Conservation (phyloP, 2,888 invertebrate genomes). For the Trichogramma dendrolimi region DNA sequence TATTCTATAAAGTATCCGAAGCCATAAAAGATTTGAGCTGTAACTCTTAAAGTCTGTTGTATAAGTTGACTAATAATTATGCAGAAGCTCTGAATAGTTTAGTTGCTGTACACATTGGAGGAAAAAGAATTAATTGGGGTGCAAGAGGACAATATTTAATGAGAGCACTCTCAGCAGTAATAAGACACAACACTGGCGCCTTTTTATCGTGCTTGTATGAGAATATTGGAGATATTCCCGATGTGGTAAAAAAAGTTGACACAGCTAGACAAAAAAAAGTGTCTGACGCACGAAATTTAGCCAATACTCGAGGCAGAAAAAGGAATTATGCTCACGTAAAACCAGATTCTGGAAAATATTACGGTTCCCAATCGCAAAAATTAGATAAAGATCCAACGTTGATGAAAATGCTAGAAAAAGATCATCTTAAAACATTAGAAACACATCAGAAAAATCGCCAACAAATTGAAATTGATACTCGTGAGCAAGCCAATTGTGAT, state of each 20-base stretch:
- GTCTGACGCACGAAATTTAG: too few species aligned
- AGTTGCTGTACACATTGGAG: slow-evolving; percentile 12
- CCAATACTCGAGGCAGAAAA: too few species aligned
- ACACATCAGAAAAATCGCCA: slow-evolving; percentile 17
- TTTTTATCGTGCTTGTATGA: too few species aligned
- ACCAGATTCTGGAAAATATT: too few species aligned
- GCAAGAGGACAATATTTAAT: slow-evolving; percentile 4
- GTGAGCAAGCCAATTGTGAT: slow-evolving; percentile 16
- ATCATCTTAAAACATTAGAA: slow-evolving; percentile 22
- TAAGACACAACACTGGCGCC: slow-evolving; percentile 1
- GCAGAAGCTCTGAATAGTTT: slow-evolving; percentile 16
- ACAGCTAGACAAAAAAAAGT: neutral
- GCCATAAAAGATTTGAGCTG: neutral
- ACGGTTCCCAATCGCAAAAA: slow-evolving; percentile 27
- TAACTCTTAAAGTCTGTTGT: slow-evolving; percentile 12
- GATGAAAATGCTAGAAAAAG: neutral
- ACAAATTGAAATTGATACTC: slow-evolving; percentile 25
- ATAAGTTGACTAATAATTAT: slow-evolving; percentile 14
- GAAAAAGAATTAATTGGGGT: slow-evolving; percentile 15
- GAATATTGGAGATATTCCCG: neutral
- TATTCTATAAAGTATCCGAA: slow-evolving; percentile 2
- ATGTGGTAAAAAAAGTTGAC: neutral
- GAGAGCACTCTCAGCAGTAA: neutral
- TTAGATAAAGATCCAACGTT: slow-evolving; percentile 23
- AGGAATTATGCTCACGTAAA: slow-evolving; percentile 11